Evolutionary conservation across 2,797 vertebrate species (phyloP).

Genomic region (Microctenopoma steveboyesi): DNA sequence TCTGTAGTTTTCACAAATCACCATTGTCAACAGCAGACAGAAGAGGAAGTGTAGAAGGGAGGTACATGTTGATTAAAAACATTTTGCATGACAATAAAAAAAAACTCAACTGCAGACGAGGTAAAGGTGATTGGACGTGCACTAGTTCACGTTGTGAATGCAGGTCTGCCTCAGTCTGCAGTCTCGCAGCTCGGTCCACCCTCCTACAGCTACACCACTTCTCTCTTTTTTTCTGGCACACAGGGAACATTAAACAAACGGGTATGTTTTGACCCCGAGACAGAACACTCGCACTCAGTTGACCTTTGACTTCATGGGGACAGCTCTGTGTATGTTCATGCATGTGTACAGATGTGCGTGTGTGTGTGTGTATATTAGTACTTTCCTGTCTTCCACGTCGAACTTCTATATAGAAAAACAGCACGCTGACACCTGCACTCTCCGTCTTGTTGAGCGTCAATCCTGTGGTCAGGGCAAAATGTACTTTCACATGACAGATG

Average conservation of each 20-base stretch:
- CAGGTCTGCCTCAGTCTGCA: conserved; percentile 10
- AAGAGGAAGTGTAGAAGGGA: conserved; percentile 67
- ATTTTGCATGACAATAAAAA: conserved; percentile 26
- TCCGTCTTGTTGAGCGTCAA: conserved; percentile 31
- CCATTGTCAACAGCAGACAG: conserved; percentile 71
- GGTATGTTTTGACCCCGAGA: conserved; percentile 58
- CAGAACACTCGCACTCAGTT: conserved; percentile 48
- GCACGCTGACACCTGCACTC: conserved; percentile 58
- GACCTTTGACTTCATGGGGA: conserved; percentile 40
- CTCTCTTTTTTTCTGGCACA: conserved; percentile 16
- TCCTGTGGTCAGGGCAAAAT: conserved; percentile 69
- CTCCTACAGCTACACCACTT: conserved; percentile 8
- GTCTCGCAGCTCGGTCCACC: conserved; percentile 22
- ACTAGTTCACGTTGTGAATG: conserved; percentile 2
- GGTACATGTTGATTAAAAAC: conserved; percentile 21
- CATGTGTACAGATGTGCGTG: conserved; percentile 16
- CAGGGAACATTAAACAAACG: conserved; percentile 51
- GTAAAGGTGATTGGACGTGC: background rate
- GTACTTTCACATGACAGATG: conserved; percentile 75
- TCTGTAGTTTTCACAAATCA: conserved; percentile 63
- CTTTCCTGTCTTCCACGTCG: conserved; percentile 35
- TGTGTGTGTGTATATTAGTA: conserved; percentile 16
- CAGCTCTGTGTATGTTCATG: conserved; percentile 10
- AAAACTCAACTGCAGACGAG: conserved; percentile 5
- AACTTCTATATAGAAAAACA: conserved; percentile 35